A percentile compares a stretch with the other conserved stretches of the same genome.
phyloP scores from a whole-genome alignment of 2,888 invertebrate species.

The Andrena dorsata region DNA sequence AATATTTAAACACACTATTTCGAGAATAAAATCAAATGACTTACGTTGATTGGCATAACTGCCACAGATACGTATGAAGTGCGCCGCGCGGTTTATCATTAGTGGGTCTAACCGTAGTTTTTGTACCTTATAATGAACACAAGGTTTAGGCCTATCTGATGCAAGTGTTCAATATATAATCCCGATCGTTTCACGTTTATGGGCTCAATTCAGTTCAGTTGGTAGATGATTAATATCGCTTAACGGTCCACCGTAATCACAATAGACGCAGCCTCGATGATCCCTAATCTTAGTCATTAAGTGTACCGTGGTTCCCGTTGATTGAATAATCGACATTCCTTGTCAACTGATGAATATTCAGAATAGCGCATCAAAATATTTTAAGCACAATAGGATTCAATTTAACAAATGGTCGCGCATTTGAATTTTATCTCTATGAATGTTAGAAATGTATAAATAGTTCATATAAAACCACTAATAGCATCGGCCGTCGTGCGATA shows the following conservation, averaged over 20 bases:
- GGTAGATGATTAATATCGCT: conserved; percentile 58
- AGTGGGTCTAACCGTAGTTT: too few species aligned
- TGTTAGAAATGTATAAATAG: too few species aligned
- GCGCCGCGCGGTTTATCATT: too few species aligned
- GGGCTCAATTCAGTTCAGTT: conserved; percentile 44
- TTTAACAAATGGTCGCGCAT: background rate
- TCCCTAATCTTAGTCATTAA: conserved; percentile 63
- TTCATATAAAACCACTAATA: too few species aligned
- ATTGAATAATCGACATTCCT: conserved; percentile 51
- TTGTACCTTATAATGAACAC: background rate
- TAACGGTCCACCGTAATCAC: conserved; percentile 53
- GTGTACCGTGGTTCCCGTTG: conserved; percentile 39
- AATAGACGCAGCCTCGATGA: conserved; percentile 50
- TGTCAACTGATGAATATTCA: conserved; percentile 25
- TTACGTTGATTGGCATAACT: too few species aligned
- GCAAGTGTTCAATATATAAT: conserved; percentile 20
- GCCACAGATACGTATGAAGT: too few species aligned
- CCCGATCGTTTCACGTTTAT: conserved; percentile 37
- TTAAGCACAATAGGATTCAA: background rate
- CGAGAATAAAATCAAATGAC: too few species aligned
- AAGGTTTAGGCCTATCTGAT: conserved; percentile 20
- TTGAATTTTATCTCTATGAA: too few species aligned
- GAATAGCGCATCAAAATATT: conserved; percentile 25
- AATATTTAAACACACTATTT: too few species aligned
- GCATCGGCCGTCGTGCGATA: too few species aligned